phyloP scores from a whole-genome alignment of 2,113 vertebrate species.

The Enhydra lutris region DNA sequence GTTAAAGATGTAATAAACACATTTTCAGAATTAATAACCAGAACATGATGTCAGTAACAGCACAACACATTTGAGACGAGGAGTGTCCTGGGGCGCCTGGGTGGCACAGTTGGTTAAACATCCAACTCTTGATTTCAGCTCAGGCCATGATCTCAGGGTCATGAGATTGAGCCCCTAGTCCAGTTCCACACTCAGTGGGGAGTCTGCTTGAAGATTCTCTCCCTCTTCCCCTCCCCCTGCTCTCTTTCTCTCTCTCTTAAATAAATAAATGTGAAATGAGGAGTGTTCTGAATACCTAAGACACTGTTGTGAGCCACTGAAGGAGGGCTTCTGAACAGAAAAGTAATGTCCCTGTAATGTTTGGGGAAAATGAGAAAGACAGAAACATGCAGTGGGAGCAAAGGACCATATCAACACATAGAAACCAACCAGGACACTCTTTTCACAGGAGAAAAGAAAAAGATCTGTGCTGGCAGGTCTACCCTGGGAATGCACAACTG shows the following conservation, averaged over 20 bases:
- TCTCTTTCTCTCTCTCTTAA: not conserved
- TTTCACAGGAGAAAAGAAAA: not conserved
- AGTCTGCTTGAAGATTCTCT: not conserved
- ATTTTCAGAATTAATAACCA: not conserved
- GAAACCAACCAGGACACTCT: not conserved
- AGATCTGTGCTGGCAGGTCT: not conserved
- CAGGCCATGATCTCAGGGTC: not conserved
- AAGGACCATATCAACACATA: not conserved
- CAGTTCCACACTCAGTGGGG: not conserved
- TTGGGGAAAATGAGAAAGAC: not conserved
- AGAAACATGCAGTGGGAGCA: not conserved
- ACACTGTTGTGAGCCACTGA: not conserved
- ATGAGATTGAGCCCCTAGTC: not conserved
- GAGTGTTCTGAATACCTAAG: not conserved
- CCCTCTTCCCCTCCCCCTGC: not conserved
- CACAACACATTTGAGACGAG: not conserved
- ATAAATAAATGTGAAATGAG: not conserved
- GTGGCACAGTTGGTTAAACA: not conserved
- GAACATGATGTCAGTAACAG: not conserved
- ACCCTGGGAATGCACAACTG: not conserved
- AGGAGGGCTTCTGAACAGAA: not conserved
- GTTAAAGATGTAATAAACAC: not conserved
- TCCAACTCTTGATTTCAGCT: not conserved
- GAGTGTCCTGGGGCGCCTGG: not conserved
- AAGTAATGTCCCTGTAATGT: not conserved